phyloP scores from a whole-genome alignment of 1,140 invertebrate genomes.

The Penaeus japonicus region DNA sequence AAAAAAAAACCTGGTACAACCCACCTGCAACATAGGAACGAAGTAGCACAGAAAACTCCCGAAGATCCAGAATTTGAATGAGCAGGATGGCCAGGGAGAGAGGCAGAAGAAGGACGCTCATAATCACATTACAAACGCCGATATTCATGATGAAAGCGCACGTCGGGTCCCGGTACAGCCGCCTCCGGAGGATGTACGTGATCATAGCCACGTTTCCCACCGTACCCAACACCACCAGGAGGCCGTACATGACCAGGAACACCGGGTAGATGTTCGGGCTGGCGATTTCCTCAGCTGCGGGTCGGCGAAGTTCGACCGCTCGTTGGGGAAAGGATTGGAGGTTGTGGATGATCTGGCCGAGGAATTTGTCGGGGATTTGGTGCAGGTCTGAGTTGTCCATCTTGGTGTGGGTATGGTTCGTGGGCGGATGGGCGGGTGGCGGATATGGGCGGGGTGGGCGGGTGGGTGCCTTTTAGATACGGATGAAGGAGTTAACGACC shows the following conservation, averaged over 20 bases:
- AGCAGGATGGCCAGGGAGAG: conserved; percentile 43
- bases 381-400: background rate
- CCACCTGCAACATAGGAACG: conserved; percentile 45
- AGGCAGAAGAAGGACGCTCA: conserved; percentile 29
- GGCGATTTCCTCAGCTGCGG: conserved; percentile 10
- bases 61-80: conserved; percentile 47
- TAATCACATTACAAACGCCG: conserved; percentile 32
- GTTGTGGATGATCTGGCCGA: conserved; percentile 29
- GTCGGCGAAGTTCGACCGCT: conserved; percentile 7
- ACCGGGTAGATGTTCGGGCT: conserved; percentile 18
- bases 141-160: conserved; percentile 38
- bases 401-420: background rate
- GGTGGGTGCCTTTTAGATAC: background rate
- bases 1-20: background rate
- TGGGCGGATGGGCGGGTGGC: background rate
- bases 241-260: conserved; percentile 29
- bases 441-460: background rate
- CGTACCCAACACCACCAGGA: conserved; percentile 11
- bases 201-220: conserved; percentile 37
- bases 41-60: conserved; percentile 44
- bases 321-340: conserved; percentile 29
- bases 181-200: conserved; percentile 37
- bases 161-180: conserved; percentile 36
- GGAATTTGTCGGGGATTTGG: background rate
- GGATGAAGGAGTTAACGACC: background rate